Percentiles rank a stretch among this genome's conserved stretches.
These are phyloP conservation scores for Euzetes globulus DNA, from an alignment of 2,888 invertebrate species.

Conservation along the genomic window DNA sequence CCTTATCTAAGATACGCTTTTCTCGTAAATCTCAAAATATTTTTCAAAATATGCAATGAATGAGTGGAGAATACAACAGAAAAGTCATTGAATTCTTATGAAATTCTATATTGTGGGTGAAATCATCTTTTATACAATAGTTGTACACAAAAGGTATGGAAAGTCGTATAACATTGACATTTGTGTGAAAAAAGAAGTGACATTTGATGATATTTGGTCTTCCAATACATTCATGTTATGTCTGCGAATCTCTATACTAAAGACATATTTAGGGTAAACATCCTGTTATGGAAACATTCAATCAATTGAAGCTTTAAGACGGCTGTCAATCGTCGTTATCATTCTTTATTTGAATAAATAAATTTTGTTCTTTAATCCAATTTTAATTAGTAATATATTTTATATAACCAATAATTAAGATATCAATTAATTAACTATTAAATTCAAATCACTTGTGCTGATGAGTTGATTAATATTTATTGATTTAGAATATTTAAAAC, in stretches of 20 bases:
- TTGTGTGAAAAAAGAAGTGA: neutral
- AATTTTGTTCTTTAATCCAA: too few species aligned
- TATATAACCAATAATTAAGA: too few species aligned
- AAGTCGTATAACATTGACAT: neutral
- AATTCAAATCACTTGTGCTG: too few species aligned
- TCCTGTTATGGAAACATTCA: neutral
- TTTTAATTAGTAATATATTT: too few species aligned
- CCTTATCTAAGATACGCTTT: neutral
- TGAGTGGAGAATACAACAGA: neutral
- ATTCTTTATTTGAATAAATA: too few species aligned
- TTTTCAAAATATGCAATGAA: constrained; percentile 1
- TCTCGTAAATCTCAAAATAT: neutral
- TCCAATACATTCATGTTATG: neutral
- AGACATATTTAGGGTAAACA: constrained; percentile 7
- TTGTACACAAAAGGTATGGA: neutral
- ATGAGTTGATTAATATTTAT: too few species aligned
- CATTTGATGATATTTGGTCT: constrained; percentile 18
- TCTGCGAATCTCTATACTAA: neutral
- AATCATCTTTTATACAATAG: constrained; percentile 5
- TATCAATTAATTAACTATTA: too few species aligned
- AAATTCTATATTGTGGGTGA: constrained; percentile 4
- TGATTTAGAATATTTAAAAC: too few species aligned
- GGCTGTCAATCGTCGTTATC: too few species aligned
- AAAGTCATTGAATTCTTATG: neutral
- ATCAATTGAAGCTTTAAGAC: too few species aligned